Percentiles rank a stretch among this genome's conserved stretches.
phyloP scores from a whole-genome alignment of 1,140 invertebrate genomes.

The Caenorhabditis inopinata region DNA sequence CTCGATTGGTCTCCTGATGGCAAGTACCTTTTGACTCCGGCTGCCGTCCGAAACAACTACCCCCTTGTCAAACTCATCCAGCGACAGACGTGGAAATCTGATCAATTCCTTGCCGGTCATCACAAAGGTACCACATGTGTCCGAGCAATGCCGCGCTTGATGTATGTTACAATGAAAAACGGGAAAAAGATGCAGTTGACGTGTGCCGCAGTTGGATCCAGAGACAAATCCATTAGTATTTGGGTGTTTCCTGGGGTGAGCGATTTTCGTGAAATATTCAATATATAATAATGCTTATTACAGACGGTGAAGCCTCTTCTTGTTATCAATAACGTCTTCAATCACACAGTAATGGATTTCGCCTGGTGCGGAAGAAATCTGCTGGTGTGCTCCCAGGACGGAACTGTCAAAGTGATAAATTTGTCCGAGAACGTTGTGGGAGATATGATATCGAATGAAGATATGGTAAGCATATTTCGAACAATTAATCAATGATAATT shows the following conservation, averaged over 20 bases:
- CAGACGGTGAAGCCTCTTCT: background rate
- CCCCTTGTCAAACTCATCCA: constrained; percentile 77
- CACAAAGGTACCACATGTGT: constrained; percentile 11
- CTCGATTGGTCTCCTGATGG: constrained; percentile 96
- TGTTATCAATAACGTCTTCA: background rate
- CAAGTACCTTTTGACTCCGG: constrained; percentile 89
- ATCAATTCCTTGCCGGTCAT: constrained; percentile 2
- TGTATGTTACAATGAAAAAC: background rate
- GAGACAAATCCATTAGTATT: constrained; percentile 15
- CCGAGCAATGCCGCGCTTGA: background rate
- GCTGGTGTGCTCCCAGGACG: background rate
- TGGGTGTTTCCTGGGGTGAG: background rate
- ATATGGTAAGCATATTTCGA: background rate
- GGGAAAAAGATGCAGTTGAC: background rate
- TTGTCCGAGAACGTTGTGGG: background rate
- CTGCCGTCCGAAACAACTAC: constrained; percentile 92
- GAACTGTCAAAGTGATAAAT: background rate
- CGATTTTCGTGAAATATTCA: background rate
- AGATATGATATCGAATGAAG: background rate
- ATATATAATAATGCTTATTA: background rate
- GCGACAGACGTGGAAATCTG: constrained; percentile 79
- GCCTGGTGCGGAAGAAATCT: background rate
- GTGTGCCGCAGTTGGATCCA: background rate
- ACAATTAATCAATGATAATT: too few species aligned
- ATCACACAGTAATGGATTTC: constrained; percentile 4